Conservation (phyloP, 64 coral and sea anemone species). For the Stylophora pistillata region DNA sequence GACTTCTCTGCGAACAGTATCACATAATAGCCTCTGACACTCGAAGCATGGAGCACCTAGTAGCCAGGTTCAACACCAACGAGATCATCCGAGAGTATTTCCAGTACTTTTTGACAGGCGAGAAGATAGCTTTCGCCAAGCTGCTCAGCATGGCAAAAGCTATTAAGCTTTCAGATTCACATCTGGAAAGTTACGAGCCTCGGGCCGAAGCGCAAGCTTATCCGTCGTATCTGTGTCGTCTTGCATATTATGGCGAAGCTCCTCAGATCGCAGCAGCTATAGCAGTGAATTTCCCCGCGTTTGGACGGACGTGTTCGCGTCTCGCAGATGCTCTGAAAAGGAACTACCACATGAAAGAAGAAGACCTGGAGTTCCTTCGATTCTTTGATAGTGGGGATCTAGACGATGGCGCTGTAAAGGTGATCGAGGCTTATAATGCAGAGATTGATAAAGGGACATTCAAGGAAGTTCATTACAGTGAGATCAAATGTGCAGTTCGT, state of each 20-base stretch:
- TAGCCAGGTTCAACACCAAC: conserved; percentile 1
- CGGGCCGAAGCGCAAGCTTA: background rate
- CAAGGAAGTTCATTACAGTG: conserved; percentile 4
- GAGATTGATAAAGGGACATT: background rate
- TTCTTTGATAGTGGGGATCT: conserved; percentile 1
- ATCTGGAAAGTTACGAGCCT: conserved; percentile 9
- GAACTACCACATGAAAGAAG: conserved; percentile 27
- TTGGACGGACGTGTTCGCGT: background rate
- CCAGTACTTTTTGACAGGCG: conserved; percentile 10
- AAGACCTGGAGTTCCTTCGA: conserved; percentile 19
- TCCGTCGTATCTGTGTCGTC: background rate
- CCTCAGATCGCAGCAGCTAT: conserved; percentile 20
- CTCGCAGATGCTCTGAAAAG: background rate
- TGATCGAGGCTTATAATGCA: background rate
- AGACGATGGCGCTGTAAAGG: conserved; percentile 2
- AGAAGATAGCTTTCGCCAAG: background rate
- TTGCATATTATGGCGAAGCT: conserved; percentile 3
- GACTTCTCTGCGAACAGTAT: conserved; percentile 18
- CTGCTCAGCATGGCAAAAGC: background rate
- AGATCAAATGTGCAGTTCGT: conserved; percentile 1
- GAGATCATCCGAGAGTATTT: conserved; percentile 16
- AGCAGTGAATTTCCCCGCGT: conserved; percentile 21
- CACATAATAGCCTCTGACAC: conserved; percentile 5
- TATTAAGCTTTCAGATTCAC: conserved; percentile 10
- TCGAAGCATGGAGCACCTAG: background rate